Evolutionary conservation across 2,113 vertebrate species (phyloP), one percentile per base, ranked within the genome.

Genomic region (Oreochromis niloticus): DNA sequence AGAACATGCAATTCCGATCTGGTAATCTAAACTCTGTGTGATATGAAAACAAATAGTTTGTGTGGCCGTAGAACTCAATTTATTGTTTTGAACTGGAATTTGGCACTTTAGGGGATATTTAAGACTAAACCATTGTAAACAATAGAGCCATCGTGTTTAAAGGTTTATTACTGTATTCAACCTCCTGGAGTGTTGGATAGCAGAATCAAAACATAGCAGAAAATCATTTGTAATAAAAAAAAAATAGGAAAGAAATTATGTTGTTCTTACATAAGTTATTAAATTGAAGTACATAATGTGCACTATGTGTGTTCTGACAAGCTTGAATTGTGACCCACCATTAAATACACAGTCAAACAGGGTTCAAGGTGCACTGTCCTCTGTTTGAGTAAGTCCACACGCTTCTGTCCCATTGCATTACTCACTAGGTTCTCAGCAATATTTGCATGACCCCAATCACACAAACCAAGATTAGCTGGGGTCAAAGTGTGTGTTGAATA

Each of bases 401-500:
- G 48, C 88, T 85, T 86, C 84, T 91, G 90, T 93, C 91, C 93
- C 90, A 68, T 94, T 85, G 89, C 79, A 86, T 92, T 68, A 79
- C 82, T 80, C 75, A 66, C 68, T 85, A 61, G 86, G 89, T 89
- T 89, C 81, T 88, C 59, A 86, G 90, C 83, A 89, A 94, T 95
- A 94, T 95, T 96, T 95, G 85, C 89, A 89, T 91, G 91, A 89
- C 94, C 94, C 82, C 78, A 88, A 90, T 92, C 75, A 89, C 87
- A 91, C 80, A 75, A 56, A 71, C 84, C 82, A 82, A 91, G 91
- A 94, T 94, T 93, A 95, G 59, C 61, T 82, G 7, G 82, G 94
- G 92, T 94, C 96, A 93, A 93, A 93, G 94, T 94, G 92, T 92
- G 32, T 85, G 19, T 83, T 91, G 66, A 90, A 89, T 87, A 91